Evolutionary conservation across 2,888 invertebrate genomes (phyloP).

Genomic region (Ephialtes manifestator): DNA sequence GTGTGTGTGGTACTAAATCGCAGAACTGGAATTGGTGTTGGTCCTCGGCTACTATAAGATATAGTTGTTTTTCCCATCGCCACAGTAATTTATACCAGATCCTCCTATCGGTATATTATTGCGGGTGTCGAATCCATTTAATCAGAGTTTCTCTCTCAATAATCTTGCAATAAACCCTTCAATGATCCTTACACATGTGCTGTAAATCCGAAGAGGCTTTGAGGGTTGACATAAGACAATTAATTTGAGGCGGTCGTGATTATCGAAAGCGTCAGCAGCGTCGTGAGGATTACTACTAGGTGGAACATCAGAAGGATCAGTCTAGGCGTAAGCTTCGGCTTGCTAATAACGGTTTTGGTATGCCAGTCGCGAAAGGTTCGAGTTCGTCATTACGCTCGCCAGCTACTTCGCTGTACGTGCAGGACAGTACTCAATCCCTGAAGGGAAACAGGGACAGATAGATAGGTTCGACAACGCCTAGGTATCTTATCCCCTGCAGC

Average conservation of each 20-base stretch:
- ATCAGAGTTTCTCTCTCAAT: not conserved
- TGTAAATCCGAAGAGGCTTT: not conserved
- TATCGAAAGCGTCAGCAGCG: slow-evolving; percentile 41
- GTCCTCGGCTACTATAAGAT: too few species aligned
- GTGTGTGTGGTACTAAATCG: too few species aligned
- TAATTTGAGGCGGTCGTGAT: slow-evolving; percentile 55
- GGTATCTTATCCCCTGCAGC: slow-evolving; percentile 49
- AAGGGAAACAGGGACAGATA: slow-evolving; percentile 37
- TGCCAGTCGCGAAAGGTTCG: slow-evolving; percentile 66
- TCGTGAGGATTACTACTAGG: not conserved
- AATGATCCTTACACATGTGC: slow-evolving; percentile 17
- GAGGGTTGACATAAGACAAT: slow-evolving; percentile 51
- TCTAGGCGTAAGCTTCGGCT: not conserved
- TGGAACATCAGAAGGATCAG: slow-evolving; percentile 24
- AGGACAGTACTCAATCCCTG: slow-evolving; percentile 48
- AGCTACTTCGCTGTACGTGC: slow-evolving; percentile 63
- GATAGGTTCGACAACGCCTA: not conserved
- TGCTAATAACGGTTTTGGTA: slow-evolving; percentile 66
- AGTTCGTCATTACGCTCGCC: slow-evolving; percentile 66
- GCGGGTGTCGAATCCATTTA: not conserved
- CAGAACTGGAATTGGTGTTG: too few species aligned
- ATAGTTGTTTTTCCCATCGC: too few species aligned
- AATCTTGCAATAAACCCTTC: slow-evolving; percentile 16
- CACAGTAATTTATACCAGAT: too few species aligned
- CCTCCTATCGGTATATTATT: not conserved